Evolutionary conservation across 2,113 vertebrate genomes (phyloP), one percentile per base, ranked within the genome.

Genomic region (Lophius piscatorius): DNA sequence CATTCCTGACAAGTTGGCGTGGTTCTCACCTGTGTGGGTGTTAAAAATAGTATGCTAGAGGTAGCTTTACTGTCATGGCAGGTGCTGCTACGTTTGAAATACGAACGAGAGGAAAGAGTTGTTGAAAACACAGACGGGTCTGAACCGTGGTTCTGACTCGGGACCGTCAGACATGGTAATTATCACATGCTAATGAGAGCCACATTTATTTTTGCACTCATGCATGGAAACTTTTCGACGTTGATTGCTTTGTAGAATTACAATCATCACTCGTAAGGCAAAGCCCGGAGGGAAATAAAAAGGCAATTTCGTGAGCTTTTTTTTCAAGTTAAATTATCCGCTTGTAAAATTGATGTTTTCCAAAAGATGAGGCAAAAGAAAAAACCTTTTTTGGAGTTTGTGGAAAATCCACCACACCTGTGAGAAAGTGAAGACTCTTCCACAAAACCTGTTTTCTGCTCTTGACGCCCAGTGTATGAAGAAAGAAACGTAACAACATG

Each of bases 211-310:
- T 45, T 52, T 26, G 33, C 21, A 6, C 26, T 58, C 3, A n/a
- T 36, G 52, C 9, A 2, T 35, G 42, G 22, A n/a, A 28, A 18
- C 35, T 42, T 56, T 31, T 55, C 22, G 20, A 11, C 4, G 1
- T 22, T 26, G 51, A 59, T 47, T 72, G 23, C 50, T 69, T 71
- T 58, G 59, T 33, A 35, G 59, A 56, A 52, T 35, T 33, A n/a
- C 42, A 55, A 12, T 45, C 38, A 29, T 20, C 34, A 48, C 11
- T 34, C 22, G 47, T n/a, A 31, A 28, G 44, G 28, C 45, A 17
- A 26, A 49, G 3, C 13, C 36, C 34, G 24, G 23, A 40, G 36
- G 50, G 28, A 6, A 6, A 12, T 18, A 33, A 9, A 9, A 11
- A 33, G 10, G 31, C 31, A 11, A 9, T 33, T 9, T 33, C 3